Percentiles rank a stretch among this genome's conserved stretches.
Conservation (phyloP, 2,113 vertebrate species). For the Xiphorhynchus elegans region DNA sequence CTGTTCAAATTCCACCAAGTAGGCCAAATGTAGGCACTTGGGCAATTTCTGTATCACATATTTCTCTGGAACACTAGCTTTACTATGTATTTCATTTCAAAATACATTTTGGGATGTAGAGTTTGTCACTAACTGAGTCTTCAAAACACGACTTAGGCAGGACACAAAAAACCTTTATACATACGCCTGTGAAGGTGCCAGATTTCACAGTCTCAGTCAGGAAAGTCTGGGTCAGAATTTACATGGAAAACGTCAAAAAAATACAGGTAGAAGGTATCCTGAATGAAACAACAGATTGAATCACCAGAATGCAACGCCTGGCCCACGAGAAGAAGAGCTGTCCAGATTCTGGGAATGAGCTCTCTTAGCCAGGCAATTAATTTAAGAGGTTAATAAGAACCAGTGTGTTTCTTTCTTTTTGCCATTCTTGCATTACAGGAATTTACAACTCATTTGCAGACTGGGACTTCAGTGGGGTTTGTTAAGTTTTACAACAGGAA, state of each 20-base stretch:
- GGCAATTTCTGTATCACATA: background rate
- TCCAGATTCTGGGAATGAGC: background rate
- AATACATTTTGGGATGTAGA: background rate
- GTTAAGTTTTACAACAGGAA: background rate
- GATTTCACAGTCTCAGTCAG: background rate
- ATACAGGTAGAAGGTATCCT: background rate
- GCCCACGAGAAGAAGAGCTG: background rate
- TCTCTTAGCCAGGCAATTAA: background rate
- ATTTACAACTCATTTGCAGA: background rate
- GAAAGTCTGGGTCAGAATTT: background rate
- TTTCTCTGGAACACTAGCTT: background rate
- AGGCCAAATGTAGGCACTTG: background rate
- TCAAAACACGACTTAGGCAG: background rate
- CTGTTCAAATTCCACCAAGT: background rate
- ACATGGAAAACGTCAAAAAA: background rate
- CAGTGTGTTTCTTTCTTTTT: background rate
- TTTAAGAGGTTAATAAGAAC: background rate
- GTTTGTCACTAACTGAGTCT: background rate
- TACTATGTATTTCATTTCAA: background rate
- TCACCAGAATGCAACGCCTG: background rate
- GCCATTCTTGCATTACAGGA: background rate
- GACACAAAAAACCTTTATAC: background rate
- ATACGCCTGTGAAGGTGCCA: background rate
- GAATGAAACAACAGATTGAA: background rate
- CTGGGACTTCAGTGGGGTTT: background rate